These are phyloP conservation scores for Phacellophora camtschatica DNA, from an alignment of 30 jellyfish, hydroid and myxozoan species.

Conservation along the genomic window DNA sequence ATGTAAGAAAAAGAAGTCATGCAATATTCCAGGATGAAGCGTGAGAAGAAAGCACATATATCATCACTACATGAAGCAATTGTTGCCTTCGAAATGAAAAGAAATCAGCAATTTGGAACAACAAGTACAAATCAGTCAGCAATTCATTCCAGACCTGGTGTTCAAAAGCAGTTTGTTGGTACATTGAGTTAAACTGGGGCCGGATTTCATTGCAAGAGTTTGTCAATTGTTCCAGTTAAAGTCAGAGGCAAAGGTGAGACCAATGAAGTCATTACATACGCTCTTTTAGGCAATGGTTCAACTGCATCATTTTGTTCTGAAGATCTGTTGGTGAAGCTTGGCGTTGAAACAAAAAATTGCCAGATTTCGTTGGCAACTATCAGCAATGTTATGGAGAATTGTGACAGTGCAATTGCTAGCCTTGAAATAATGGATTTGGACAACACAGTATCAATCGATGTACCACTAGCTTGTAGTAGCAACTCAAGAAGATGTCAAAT, in stretches of 20 bases:
- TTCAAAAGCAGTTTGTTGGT: conserved; percentile 16
- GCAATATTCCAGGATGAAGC: conserved; percentile 14
- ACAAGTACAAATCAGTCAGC: conserved; percentile 1
- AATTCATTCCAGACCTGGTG: neutral
- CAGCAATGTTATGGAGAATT: conserved; percentile 23
- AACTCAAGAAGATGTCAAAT: conserved; percentile 38
- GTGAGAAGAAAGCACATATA: conserved; percentile 31
- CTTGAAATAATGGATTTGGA: conserved; percentile 9
- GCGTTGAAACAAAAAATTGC: conserved; percentile 26
- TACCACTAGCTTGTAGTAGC: conserved; percentile 11
- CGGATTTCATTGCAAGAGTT: conserved; percentile 22
- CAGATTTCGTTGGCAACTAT: conserved; percentile 45
- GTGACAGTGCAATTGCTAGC: conserved; percentile 31
- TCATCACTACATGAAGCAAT: conserved; percentile 27
- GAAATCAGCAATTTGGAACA: conserved; percentile 27
- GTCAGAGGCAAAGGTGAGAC: conserved; percentile 1
- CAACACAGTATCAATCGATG: neutral
- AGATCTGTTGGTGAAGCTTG: conserved; percentile 45
- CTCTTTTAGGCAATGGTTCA: conserved; percentile 57
- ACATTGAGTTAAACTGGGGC: conserved; percentile 41
- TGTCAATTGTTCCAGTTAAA: conserved; percentile 18
- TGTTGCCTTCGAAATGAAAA: conserved; percentile 29
- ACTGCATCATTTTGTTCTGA: conserved; percentile 52
- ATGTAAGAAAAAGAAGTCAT: conserved; percentile 35
- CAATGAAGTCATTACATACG: conserved; percentile 18